Base-by-base conservation (phyloP, 2,113 vertebrate genomes). In the Carlito syrichta region DNA sequence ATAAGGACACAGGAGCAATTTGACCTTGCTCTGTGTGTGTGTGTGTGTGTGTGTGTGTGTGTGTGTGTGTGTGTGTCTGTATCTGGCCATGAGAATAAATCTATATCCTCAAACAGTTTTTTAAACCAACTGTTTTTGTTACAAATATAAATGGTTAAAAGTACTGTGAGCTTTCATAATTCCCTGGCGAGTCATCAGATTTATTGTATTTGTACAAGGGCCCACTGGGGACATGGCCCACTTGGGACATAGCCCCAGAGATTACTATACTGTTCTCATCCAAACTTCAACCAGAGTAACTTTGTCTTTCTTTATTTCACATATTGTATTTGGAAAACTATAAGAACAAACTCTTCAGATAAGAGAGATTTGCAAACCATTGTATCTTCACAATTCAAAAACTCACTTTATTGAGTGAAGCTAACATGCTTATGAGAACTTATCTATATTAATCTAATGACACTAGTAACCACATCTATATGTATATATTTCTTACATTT, bases 131-230 rank as follows among this genome's bases (percentile, higher is more conserved):
- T 20, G 1, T 50, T 92, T 48, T 60, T 32, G 32, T 35, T 77
- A n/a, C 9, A 85, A 48, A 30, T 32, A 38, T 1, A 73, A 32
- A 32, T 58, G 1, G 52, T 23, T 27, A 40, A 68, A 96, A 71
- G 58, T 12, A 22, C 0, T 91, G 77, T 56, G 68, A 74, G 23
- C 17, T 52, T 63, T 94, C 13, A 58, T 23, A 63, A 4, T 68
- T n/a, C 4, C 52, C 10, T 63, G 23, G 19, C 10, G 50, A 56
- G 5, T 1, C 20, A 40, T 48, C 25, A 2, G 5, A 1, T 4
- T 38, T 94, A 82, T 30, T 58, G 0, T 60, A 20, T 54, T 40
- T 48, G 6, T 76, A 48, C 54, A 69, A 76, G 6, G 32, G 16
- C 2, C 20, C 40, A 8, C 14, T 23, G 6, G 19, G 3, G 14